Evolutionary conservation across 2,797 vertebrate species (phyloP).

Genomic region (Enteromius mattozi): DNA sequence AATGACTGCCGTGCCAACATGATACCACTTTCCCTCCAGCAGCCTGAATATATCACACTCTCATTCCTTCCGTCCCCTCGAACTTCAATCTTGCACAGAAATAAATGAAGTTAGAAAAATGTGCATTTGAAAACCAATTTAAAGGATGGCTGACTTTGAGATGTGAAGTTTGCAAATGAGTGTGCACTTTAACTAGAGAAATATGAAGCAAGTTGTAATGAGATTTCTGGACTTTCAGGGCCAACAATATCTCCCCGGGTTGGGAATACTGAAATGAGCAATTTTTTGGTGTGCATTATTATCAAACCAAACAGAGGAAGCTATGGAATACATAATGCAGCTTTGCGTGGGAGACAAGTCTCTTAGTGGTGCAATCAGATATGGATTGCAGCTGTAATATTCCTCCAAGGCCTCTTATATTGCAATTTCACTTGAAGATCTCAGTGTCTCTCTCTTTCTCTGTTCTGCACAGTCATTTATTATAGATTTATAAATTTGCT

Average conservation of each 20-base stretch:
- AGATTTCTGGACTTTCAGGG: conserved; percentile 46
- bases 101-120: conserved; percentile 61
- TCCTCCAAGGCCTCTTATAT: not conserved
- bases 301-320: not conserved
- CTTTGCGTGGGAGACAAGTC: not conserved
- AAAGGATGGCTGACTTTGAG: conserved; percentile 58
- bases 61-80: not conserved
- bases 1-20: not conserved
- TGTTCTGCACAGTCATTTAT: not conserved
- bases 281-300: conserved; percentile 41
- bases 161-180: conserved; percentile 42
- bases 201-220: conserved; percentile 49
- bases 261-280: conserved; percentile 44
- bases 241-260: not conserved
- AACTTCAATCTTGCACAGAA: conserved; percentile 41
- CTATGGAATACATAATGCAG: not conserved
- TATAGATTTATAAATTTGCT: not conserved
- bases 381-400: conserved; percentile 16
- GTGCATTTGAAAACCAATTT: conserved; percentile 65
- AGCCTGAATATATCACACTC: conserved; percentile 3
- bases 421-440: not conserved
- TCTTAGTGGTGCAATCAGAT: conserved; percentile 5
- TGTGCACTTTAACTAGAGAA: conserved; percentile 48
- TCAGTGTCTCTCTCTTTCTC: not conserved
- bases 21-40: conserved; percentile 5